Percentiles rank a stretch among this genome's conserved stretches.
Conservation (phyloP, 2,797 vertebrate genomes). For the Amblyraja radiata region DNA sequence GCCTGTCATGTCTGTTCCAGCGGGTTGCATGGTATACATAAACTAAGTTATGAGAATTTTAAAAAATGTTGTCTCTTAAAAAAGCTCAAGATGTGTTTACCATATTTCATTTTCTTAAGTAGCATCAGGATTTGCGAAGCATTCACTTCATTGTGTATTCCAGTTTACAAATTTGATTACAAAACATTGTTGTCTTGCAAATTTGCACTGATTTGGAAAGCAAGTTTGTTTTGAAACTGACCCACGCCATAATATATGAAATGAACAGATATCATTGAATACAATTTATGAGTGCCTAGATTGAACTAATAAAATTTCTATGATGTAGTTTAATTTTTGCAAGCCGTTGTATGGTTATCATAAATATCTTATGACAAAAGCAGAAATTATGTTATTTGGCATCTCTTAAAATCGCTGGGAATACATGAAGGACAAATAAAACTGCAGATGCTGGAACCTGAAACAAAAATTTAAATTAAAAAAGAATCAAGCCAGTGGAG, state of each 20-base stretch:
- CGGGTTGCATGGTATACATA: not conserved
- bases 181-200: not conserved
- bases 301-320: not conserved
- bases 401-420: not conserved
- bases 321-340: not conserved
- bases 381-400: not conserved
- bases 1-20: not conserved
- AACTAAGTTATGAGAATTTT: not conserved
- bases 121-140: not conserved
- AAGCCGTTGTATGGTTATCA: not conserved
- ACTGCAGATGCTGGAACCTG: too few species aligned
- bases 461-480: too few species aligned
- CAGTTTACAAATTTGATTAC: not conserved
- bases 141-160: not conserved
- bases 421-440: not conserved
- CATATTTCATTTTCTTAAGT: not conserved
- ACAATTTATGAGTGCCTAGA: not conserved
- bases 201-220: not conserved
- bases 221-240: not conserved
- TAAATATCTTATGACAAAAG: not conserved
- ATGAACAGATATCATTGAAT: not conserved
- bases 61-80: not conserved
- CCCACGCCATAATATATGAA: not conserved
- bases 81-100: not conserved
- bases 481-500: too few species aligned